Evolutionary conservation across 1,140 invertebrate genomes (phyloP).

Genomic region (Drosophila ironensis): DNA sequence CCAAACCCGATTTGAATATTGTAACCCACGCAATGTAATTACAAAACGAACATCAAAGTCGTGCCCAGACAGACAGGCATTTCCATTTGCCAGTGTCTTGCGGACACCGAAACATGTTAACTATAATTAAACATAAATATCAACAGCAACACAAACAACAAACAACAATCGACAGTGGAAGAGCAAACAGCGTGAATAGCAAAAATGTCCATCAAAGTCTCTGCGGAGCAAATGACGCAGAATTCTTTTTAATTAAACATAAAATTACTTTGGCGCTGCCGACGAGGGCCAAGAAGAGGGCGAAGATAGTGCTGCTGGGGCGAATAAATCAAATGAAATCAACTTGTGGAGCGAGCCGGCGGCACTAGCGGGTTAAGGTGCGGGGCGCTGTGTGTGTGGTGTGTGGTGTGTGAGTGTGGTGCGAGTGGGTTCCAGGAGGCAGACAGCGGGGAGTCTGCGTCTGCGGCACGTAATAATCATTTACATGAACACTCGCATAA

Average conservation of each 20-base stretch:
- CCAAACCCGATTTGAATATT: conserved; percentile 60
- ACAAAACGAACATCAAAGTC: conserved; percentile 72
- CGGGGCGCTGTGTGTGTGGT: conserved; percentile 38
- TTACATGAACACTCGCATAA: conserved; percentile 80
- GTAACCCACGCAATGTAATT: conserved; percentile 65
- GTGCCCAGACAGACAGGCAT: conserved; percentile 52
- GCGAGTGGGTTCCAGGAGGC: neutral
- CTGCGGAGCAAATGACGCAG: conserved; percentile 59
- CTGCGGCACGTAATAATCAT: conserved; percentile 76
- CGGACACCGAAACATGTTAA: conserved; percentile 65
- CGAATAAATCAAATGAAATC: conserved; percentile 75
- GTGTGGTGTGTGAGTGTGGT: neutral
- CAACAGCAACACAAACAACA: conserved; percentile 48
- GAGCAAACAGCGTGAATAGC: conserved; percentile 53
- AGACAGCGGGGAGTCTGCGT: conserved; percentile 18
- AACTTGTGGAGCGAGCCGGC: conserved; percentile 44
- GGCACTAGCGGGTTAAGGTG: too few species aligned
- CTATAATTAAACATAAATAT: conserved; percentile 76
- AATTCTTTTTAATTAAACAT: conserved; percentile 80
- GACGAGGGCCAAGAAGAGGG: neutral
- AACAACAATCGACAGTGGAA: conserved; percentile 10
- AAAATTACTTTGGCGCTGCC: conserved; percentile 69
- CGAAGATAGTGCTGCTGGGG: conserved; percentile 46
- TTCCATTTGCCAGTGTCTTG: conserved; percentile 11
- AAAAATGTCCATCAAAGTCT: conserved; percentile 69